Base-by-base conservation (phyloP, 1,140 invertebrate species). In the Micrasema longulum region DNA sequence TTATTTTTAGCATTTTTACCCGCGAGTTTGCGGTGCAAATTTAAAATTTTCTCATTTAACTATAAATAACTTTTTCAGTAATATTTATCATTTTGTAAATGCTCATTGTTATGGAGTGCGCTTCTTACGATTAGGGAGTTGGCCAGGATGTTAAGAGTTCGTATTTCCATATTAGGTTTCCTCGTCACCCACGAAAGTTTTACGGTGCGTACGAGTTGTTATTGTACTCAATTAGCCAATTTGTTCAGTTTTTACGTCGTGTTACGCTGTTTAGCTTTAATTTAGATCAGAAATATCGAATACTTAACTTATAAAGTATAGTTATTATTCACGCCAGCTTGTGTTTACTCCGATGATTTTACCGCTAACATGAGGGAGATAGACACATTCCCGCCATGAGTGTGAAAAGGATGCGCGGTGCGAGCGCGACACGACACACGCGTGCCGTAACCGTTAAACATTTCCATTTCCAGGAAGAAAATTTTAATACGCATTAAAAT, bases 321-420 rank as follows among this genome's bases (percentile, higher is more conserved):
- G 60, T 63, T 63, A 63, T 63, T 63, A 63, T 63, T 63, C 60
- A 63, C 60, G 41, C 60, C 60, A 63, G 22, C 60, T 63, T 63
- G 60, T 63, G 60, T 63, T 63, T 63, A 63, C 60, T 43, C 60
- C 60, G 38, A 63, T 35, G 43, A 45, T 63, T 63, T 63, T 63
- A 63, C 60, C 60, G 60, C 60, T 63, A 63, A 63, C 43, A 18
- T 26, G 60, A 63, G 26, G 22, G 60, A 63, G 60, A 63, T 10
- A n/a, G 60, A 18, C 10, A 26, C 43, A 63, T n/a, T 47, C 20
- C 10, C 38, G 60, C 60, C 60, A 63, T 43, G 41, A 22, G 60
- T 43, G 60, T 26, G 60, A 63, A 22, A 22, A 63, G 60, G 60
- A 63, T 63, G 60, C 60, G 60, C 43, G 23, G 23, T 47, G 60